Base-by-base conservation (phyloP, 1,140 invertebrate genomes). In the Drosophila lini region DNA sequence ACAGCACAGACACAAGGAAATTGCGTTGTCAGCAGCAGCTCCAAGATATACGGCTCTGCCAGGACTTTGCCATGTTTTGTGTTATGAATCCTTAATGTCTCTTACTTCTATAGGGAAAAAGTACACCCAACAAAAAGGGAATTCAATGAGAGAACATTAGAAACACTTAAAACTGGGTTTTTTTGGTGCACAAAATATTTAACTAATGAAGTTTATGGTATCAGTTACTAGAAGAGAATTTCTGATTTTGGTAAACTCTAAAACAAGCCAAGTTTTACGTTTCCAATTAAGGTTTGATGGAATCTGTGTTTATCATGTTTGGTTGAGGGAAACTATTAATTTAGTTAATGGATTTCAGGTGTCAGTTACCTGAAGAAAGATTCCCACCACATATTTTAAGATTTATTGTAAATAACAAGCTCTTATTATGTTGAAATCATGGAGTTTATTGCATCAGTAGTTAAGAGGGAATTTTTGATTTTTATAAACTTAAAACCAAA, bases 61-160 rank as follows among this genome's bases (percentile, higher is more conserved):
- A 69, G 69, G 61, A 75, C 48, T 68, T 73, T 41, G 36, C n/a
- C 58, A 22, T 59, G 53, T 36, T 74, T 32, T 58, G 50, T 47
- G 50, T 64, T 82, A 88, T 85, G 82, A 88, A 85, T 85, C 63
- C 67, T 58, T 85, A 85, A 85, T 85, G 79, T 44, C 40, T 58
- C 48, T 41, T 22, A 32, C 13, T 31, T 32, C 34, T 41, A 64
- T 44, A 42, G 41, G 31, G 34, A n/a, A 28, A 41, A 44, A 28
- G 25, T 5, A 34, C 31, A 19, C 36, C 38, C 31, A 0, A 22
- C n/a, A 19, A 45, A 19, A 53, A 34, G 19, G 31, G 3, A 36
- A 31, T 32, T 65, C 32, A n/a, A 25, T 34, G 28, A 38, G 22
- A 9, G 42, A 59, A 45, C 48, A 32, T 52, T 15, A 3, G 6